Base-by-base conservation (phyloP, 37 sponge, comb jelly and placozoan species). In the Diacarnus erythraeanus region DNA sequence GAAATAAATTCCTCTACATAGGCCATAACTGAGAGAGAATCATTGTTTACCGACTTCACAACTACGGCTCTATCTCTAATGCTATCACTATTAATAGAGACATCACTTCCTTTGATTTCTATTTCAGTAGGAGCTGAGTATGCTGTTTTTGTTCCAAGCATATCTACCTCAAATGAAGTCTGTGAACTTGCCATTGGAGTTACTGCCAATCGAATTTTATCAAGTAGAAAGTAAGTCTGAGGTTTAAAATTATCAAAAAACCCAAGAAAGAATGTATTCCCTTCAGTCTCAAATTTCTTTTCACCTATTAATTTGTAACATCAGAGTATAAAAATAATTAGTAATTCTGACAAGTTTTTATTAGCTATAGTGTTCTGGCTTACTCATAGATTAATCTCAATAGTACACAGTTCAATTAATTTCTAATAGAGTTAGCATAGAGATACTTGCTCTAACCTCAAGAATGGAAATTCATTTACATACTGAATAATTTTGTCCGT, bases 11-110 rank as follows among this genome's bases (percentile, higher is more conserved):
- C 85, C 59, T 77, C 78, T 22, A 60, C 57, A 6, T 69, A 42
- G 29, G 72, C 85, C 30, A 84, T 43, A 10, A 84, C 63, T 10
- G 85, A 77, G 29, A 84, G 54, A 47, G 42, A 25, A 4, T 75
- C 59, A 22, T 47, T 47, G 9, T 27, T 35, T 23, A 6, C 34
- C 36, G 76, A 75, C n/a, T 18, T 31, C 59, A 75, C 59, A 58
- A 59, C n/a, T 27, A 75, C 59, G 2, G 54, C 76, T 57, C 47
- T 57, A 38, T 58, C 57, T 31, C 76, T 29, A 21, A 47, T 18
- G 27, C 59, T 30, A 57, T 27, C 18, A 37, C 22, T 33, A 34
- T 58, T 22, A 17, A 75, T 8, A 4, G 9, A 4, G 3, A 35
- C 23, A 22, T 5, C 26, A 4, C 2, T 10, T 26, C 26, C 23